Percentiles rank a stretch among this genome's conserved stretches.
These are phyloP conservation scores for Drosophila histrio DNA, from an alignment of 2,888 invertebrate species.

Conservation along the genomic window DNA sequence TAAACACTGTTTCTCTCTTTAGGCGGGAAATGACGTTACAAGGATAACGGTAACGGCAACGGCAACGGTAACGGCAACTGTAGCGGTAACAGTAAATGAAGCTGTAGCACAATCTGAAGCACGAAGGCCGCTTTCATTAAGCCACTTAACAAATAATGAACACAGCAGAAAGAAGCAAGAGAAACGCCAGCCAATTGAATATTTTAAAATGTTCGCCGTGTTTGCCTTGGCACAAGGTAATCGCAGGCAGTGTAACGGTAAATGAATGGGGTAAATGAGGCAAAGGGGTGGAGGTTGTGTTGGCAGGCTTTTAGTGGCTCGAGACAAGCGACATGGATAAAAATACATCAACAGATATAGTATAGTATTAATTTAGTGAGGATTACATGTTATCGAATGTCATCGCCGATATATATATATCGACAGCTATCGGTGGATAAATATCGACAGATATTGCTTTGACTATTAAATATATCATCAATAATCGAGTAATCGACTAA, in stretches of 20 bases:
- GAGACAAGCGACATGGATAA: background rate
- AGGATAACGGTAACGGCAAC: background rate
- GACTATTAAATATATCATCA: too few relatives aligned
- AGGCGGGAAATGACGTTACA: background rate
- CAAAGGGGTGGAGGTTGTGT: background rate
- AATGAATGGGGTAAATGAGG: background rate
- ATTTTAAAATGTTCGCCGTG: conserved; percentile 55
- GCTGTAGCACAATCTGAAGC: conserved; percentile 4
- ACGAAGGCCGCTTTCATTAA: conserved; percentile 66
- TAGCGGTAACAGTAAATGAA: background rate
- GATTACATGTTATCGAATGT: background rate
- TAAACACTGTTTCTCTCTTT: conserved; percentile 36
- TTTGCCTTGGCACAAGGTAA: background rate
- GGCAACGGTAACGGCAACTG: background rate
- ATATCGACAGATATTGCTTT: too few relatives aligned
- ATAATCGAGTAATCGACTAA: background rate
- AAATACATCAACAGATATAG: background rate
- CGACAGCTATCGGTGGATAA: too few relatives aligned
- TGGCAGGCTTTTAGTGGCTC: background rate
- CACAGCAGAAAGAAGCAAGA: conserved; percentile 25
- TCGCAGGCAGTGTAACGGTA: background rate
- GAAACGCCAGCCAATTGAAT: conserved; percentile 59
- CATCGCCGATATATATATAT: background rate
- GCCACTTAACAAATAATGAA: conserved; percentile 81
- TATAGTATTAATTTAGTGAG: background rate